These are phyloP conservation scores for Callopanchax toddi DNA, from an alignment of 2,113 vertebrate species.

Conservation along the genomic window DNA sequence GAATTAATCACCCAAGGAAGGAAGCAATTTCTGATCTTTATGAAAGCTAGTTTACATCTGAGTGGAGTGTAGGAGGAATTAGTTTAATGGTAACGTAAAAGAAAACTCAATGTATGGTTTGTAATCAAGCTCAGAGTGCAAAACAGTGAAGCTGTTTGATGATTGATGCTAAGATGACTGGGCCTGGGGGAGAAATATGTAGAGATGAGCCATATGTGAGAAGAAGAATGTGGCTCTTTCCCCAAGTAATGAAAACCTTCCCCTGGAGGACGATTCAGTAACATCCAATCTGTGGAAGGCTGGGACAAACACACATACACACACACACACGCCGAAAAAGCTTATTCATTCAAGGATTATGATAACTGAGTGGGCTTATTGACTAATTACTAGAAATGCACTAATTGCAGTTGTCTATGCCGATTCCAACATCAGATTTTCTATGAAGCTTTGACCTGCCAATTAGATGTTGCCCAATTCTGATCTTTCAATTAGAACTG, in stretches of 20 bases:
- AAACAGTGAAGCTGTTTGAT: slow-evolving; percentile 25
- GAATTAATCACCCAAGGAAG: slow-evolving; percentile 70
- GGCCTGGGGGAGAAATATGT: slow-evolving; percentile 42
- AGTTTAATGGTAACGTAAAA: neutral
- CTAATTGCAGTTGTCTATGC: neutral
- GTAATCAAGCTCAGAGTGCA: slow-evolving; percentile 25
- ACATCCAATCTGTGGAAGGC: slow-evolving; percentile 51
- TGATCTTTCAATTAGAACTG: no score
- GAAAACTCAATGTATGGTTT: no score
- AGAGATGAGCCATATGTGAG: slow-evolving; percentile 42
- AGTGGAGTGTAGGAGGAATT: slow-evolving; percentile 30
- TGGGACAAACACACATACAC: slow-evolving; percentile 6
- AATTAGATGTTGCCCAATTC: no score
- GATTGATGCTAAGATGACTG: slow-evolving; percentile 32
- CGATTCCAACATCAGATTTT: neutral
- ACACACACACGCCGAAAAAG: slow-evolving; percentile 13
- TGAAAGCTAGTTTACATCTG: slow-evolving; percentile 36
- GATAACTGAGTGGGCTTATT: slow-evolving; percentile 34
- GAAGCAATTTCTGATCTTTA: slow-evolving; percentile 53
- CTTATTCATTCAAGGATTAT: slow-evolving; percentile 23
- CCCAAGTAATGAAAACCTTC: slow-evolving; percentile 62
- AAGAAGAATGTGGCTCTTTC: slow-evolving; percentile 47
- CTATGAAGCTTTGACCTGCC: neutral
- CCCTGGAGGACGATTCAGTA: slow-evolving; percentile 55
- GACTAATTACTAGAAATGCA: slow-evolving; percentile 32